Conservation (phyloP, 1,140 invertebrate genomes). For the Archivesica marissinica region DNA sequence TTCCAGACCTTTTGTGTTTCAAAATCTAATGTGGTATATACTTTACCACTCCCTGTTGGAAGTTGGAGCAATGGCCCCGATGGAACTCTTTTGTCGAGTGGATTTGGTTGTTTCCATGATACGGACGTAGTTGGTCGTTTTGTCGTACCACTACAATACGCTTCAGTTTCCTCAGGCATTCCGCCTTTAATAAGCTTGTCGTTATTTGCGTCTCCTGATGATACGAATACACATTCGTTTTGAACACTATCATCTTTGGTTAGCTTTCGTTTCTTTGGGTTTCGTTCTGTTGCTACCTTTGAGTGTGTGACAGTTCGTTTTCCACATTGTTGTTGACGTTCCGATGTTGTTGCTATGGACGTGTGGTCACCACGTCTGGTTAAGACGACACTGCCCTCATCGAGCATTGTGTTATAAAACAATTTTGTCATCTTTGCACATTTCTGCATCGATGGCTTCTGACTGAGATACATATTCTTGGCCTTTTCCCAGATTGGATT, state of each 20-base stretch:
- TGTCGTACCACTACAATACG: neutral
- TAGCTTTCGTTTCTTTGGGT: neutral
- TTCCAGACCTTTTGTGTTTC: constrained; percentile 10
- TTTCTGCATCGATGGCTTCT: neutral
- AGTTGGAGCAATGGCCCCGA: neutral
- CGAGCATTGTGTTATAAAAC: neutral
- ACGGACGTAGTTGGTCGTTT: neutral
- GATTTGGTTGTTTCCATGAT: neutral
- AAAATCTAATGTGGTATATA: constrained; percentile 13
- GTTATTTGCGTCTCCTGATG: neutral
- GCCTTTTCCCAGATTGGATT: constrained; percentile 17
- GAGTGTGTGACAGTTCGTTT: too few species aligned
- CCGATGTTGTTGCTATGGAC: too few species aligned
- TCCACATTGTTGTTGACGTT: too few species aligned
- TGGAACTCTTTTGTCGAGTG: neutral
- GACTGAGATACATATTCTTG: neutral
- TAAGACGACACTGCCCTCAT: neutral
- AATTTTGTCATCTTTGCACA: constrained; percentile 6
- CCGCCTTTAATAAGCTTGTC: neutral
- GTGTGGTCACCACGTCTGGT: neutral
- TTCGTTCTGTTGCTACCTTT: neutral
- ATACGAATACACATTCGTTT: too few species aligned
- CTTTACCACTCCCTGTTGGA: constrained; percentile 19
- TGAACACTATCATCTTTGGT: neutral
- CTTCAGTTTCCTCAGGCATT: neutral